Conservation (phyloP, 2,797 vertebrate genomes). For the Florisuga fusca region DNA sequence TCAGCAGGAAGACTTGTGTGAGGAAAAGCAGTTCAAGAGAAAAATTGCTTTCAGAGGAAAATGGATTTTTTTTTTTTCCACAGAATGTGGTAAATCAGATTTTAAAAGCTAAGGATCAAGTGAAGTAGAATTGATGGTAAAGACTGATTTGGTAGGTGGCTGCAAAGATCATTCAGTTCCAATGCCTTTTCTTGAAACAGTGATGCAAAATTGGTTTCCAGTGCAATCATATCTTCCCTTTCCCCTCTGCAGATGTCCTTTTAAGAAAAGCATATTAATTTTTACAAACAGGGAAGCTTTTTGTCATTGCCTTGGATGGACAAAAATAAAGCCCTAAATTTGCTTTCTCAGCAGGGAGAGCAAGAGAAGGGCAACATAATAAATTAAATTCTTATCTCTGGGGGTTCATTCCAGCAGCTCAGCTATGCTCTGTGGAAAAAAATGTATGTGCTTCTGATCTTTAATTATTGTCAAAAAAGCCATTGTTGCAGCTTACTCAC, state of each 20-base stretch:
- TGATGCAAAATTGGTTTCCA: background rate
- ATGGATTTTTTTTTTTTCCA: background rate
- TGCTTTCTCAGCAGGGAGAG: background rate
- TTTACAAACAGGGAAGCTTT: background rate
- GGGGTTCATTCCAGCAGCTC: background rate
- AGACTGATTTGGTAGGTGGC: background rate
- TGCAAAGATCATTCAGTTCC: background rate
- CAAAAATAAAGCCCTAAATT: background rate
- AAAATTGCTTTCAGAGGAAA: slow-evolving; percentile 1
- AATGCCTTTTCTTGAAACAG: background rate
- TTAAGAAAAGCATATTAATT: background rate
- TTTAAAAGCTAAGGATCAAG: background rate
- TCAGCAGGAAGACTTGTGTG: background rate
- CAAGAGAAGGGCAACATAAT: background rate
- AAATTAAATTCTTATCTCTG: background rate
- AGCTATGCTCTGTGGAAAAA: background rate
- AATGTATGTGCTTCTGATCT: background rate
- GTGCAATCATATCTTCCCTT: background rate
- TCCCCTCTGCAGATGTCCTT: background rate
- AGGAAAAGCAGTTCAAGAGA: slow-evolving; percentile 37
- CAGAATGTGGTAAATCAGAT: background rate
- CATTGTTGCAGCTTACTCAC: background rate
- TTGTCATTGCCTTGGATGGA: background rate
- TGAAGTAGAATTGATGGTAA: background rate
- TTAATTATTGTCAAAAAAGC: background rate